phyloP scores from a whole-genome alignment of 2,113 vertebrate species.

The Erythrolamprus reginae region DNA sequence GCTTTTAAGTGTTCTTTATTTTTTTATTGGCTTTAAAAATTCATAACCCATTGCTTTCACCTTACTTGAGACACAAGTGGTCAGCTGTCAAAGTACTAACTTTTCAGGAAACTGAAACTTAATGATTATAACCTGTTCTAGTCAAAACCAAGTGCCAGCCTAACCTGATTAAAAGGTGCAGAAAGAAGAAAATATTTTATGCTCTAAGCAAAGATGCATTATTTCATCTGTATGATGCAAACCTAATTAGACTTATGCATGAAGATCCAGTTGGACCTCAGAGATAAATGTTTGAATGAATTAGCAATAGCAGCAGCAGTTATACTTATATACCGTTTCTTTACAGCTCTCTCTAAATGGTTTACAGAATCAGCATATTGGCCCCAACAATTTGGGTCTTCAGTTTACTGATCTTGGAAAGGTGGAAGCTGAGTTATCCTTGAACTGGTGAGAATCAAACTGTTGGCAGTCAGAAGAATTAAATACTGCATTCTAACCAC shows the following conservation, averaged over 20 bases:
- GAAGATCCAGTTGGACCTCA: not conserved
- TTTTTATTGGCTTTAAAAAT: not conserved
- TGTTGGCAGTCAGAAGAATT: not conserved
- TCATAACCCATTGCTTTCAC: not conserved
- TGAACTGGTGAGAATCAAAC: not conserved
- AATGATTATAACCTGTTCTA: not conserved
- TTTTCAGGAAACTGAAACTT: not conserved
- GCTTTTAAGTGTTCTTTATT: not conserved
- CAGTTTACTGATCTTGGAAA: not conserved
- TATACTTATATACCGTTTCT: not conserved
- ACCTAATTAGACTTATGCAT: not conserved
- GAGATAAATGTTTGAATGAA: not conserved
- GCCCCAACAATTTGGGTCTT: not conserved
- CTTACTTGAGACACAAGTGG: not conserved
- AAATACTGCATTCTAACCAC: not conserved
- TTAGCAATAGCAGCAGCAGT: not conserved
- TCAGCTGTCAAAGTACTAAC: not conserved
- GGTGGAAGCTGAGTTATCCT: not conserved
- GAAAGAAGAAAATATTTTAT: not conserved
- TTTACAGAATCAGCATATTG: not conserved
- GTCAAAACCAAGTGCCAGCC: not conserved
- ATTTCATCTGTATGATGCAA: not conserved
- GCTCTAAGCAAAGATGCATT: not conserved
- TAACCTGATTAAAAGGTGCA: not conserved
- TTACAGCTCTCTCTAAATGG: not conserved